phyloP scores from a whole-genome alignment of 2,888 invertebrate genomes.

The Pachycephus smyrnensis region DNA sequence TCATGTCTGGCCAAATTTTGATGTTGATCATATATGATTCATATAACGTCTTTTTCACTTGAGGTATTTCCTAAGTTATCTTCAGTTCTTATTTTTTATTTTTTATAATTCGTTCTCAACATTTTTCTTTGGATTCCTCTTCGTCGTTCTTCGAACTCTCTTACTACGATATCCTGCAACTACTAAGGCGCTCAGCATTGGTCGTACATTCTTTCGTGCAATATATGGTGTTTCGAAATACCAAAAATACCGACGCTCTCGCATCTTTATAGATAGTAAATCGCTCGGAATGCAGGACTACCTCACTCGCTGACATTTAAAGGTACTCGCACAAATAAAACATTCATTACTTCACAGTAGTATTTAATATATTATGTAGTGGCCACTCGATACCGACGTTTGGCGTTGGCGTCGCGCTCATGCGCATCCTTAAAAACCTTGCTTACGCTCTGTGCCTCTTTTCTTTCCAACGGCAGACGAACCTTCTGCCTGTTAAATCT shows the following conservation, averaged over 20 bases:
- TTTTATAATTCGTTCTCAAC: not conserved
- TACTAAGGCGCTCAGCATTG: not conserved
- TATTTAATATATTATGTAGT: constrained; percentile 30
- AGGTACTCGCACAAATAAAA: constrained; percentile 6
- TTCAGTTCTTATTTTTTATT: not conserved
- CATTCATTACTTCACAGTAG: not conserved
- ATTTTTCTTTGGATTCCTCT: not conserved
- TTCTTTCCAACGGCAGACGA: not conserved
- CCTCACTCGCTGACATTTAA: not conserved
- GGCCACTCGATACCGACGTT: constrained; percentile 38
- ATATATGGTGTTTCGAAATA: too few species aligned
- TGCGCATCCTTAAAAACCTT: constrained; percentile 37
- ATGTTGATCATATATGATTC: too few species aligned
- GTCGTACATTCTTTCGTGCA: not conserved
- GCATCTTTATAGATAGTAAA: not conserved
- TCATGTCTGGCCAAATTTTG: too few species aligned
- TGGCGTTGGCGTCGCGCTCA: constrained; percentile 34
- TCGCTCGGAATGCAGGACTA: not conserved
- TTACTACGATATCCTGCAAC: not conserved
- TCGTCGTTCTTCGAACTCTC: not conserved
- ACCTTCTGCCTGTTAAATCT: not conserved
- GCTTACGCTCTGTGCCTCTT: constrained; percentile 26
- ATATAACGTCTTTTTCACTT: too few species aligned
- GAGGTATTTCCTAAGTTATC: not conserved
- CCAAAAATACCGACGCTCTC: too few species aligned